phyloP scores from a whole-genome alignment of 1,140 invertebrate genomes.

The Charaxes varanes region DNA sequence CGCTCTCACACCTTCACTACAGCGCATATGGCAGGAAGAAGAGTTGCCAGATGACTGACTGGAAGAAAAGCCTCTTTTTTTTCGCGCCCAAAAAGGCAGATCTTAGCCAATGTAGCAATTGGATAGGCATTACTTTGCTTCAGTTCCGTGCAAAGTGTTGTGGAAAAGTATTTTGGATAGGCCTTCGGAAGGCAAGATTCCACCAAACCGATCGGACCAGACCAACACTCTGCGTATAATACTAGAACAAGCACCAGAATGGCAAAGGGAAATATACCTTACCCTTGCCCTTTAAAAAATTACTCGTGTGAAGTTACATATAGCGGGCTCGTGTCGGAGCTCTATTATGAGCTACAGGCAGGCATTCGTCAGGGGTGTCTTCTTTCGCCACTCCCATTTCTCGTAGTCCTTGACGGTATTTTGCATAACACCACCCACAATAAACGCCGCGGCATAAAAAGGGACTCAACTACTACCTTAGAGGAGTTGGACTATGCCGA shows the following conservation, averaged over 20 bases:
- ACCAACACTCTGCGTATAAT: constrained; percentile 16
- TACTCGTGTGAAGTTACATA: constrained; percentile 9
- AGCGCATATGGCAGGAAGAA: too few relatives aligned
- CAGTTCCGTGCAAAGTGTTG: too few relatives aligned
- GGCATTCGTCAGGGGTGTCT: constrained; percentile 10
- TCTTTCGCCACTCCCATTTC: constrained; percentile 13
- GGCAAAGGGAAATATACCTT: constrained; percentile 12
- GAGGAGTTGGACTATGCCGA: constrained; percentile 18
- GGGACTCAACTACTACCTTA: neutral
- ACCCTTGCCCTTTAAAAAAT: constrained; percentile 10
- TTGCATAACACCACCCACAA: constrained; percentile 4
- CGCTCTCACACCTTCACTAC: too few relatives aligned
- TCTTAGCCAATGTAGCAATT: too few relatives aligned
- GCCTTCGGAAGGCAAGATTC: constrained; percentile 9
- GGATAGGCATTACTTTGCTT: too few relatives aligned
- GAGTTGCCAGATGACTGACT: too few relatives aligned
- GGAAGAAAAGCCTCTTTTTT: too few relatives aligned
- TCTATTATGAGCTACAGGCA: constrained; percentile 4
- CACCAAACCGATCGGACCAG: constrained; percentile 15
- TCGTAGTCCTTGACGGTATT: constrained; percentile 9
- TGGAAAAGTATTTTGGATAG: too few relatives aligned
- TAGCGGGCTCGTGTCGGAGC: constrained; percentile 10
- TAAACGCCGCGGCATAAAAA: constrained; percentile 11
- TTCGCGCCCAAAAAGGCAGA: too few relatives aligned
- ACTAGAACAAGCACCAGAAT: constrained; percentile 13